Percentiles rank a stretch among this genome's conserved stretches.
Conservation (phyloP, 2,888 invertebrate genomes). For the Cyclophora albipunctata region DNA sequence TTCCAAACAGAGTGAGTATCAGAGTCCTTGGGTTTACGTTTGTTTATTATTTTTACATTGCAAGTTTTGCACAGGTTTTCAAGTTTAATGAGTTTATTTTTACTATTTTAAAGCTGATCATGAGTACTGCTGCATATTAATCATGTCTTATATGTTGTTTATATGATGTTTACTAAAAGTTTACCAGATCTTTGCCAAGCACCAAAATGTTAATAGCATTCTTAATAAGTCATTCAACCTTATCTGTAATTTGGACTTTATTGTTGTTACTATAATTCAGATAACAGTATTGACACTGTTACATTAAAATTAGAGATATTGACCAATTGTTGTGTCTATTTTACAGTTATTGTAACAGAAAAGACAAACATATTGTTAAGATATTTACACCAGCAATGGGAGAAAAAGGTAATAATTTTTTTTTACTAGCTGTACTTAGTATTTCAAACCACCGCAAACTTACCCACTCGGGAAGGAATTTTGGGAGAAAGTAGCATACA, state of each 20-base stretch:
- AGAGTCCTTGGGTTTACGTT: not conserved
- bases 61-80: no score
- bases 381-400: conserved; percentile 96
- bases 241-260: not conserved
- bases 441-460: not conserved
- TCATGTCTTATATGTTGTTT: no score
- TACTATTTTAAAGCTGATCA: not conserved
- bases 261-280: not conserved
- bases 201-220: no score
- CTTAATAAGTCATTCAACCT: no score
- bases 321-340: conserved; percentile 19
- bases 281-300: not conserved
- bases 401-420: conserved; percentile 83
- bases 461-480: not conserved
- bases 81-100: conserved; percentile 5
- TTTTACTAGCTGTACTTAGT: not conserved
- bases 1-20: conserved; percentile 88
- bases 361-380: conserved; percentile 94
- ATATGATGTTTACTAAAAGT: no score
- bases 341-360: conserved; percentile 94
- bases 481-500: no score
- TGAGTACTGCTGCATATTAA: no score
- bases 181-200: no score
- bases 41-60: no score
- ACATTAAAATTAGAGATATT: no score